Evolutionary conservation across 2,888 invertebrate genomes (phyloP).

Genomic region (Macaria liturata): DNA sequence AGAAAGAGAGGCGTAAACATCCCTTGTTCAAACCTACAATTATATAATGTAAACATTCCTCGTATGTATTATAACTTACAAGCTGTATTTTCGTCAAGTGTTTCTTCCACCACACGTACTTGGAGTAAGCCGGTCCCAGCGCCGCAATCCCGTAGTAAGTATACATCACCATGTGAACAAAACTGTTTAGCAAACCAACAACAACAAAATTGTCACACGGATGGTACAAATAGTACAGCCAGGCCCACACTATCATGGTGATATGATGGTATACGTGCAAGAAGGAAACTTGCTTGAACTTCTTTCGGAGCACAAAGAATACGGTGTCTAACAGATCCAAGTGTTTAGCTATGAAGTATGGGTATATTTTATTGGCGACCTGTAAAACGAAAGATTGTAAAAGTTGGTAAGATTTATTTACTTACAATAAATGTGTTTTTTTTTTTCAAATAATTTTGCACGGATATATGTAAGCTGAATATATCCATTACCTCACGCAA

Average conservation of each 20-base stretch:
- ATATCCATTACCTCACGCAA: not conserved
- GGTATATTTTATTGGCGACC: not conserved
- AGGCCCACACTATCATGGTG: slow-evolving; percentile 81
- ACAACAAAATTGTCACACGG: slow-evolving; percentile 86
- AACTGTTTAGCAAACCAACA: slow-evolving; percentile 89
- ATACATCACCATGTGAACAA: slow-evolving; percentile 94
- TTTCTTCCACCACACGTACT: slow-evolving; percentile 95
- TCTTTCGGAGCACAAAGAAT: slow-evolving; percentile 91
- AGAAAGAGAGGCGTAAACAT: no score
- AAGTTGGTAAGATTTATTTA: no score
- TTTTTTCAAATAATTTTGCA: no score
- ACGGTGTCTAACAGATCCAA: slow-evolving; percentile 88
- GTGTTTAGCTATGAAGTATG: slow-evolving; percentile 87
- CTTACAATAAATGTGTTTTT: no score
- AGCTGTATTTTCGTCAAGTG: slow-evolving; percentile 85
- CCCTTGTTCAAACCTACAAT: no score
- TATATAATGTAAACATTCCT: no score
- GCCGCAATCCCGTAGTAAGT: slow-evolving; percentile 91
- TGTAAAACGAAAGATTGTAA: not conserved
- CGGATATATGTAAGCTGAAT: not conserved
- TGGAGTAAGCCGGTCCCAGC: slow-evolving; percentile 91
- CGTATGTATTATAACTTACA: not conserved
- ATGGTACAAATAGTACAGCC: slow-evolving; percentile 14
- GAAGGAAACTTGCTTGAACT: slow-evolving; percentile 88
- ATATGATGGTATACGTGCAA: slow-evolving; percentile 71